Base-by-base conservation (phyloP, 1,140 invertebrate genomes). In the Zaprionus davidi region DNA sequence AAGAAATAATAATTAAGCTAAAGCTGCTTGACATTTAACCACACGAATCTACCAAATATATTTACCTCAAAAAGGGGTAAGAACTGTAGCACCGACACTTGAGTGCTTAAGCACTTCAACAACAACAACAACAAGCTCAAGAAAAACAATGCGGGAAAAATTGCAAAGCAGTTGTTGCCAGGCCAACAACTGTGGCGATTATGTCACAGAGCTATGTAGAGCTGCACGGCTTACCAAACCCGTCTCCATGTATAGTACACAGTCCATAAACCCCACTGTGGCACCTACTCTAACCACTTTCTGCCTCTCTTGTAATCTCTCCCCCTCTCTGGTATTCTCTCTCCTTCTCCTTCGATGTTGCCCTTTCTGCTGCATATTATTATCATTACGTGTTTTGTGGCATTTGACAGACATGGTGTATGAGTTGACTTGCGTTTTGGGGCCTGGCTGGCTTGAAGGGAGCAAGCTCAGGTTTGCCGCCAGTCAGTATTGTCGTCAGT, bases 121-220 rank as follows among this genome's bases (percentile, higher is more conserved):
- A 53, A 36, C 38, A 49, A 17, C 41, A 49, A 24, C 41, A 56
- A 22, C 34, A 60, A 26, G 3, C 11, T 12, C 53, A 53, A 41
- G 53, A 58, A 38, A 36, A 41, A 15, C 17, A 55, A 26, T n/a
- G 12, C 31, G 22, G 22, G 56, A 12, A 55, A 55, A 71, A 65
- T 60, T 60, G 78, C 83, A 73, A 86, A 79, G 78, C 67, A 76
- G 31, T 87, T 77, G 79, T 85, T 86, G 82, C 79, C 82, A 76
- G 62, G 82, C 82, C 82, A 86, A 86, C 82, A 86, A 86, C 82
- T 82, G 82, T 73, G 76, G 72, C 82, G 82, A 87, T 86, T 86
- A 86, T 86, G 82, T 86, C 79, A 86, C 82, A 64, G 68, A 53
- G 81, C 51, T 78, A 34, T 34, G 9, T 31, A 34, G 31, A 34